These are phyloP conservation scores for Limnephilus lunatus DNA, from an alignment of 2,888 invertebrate genomes.

Conservation along the genomic window DNA sequence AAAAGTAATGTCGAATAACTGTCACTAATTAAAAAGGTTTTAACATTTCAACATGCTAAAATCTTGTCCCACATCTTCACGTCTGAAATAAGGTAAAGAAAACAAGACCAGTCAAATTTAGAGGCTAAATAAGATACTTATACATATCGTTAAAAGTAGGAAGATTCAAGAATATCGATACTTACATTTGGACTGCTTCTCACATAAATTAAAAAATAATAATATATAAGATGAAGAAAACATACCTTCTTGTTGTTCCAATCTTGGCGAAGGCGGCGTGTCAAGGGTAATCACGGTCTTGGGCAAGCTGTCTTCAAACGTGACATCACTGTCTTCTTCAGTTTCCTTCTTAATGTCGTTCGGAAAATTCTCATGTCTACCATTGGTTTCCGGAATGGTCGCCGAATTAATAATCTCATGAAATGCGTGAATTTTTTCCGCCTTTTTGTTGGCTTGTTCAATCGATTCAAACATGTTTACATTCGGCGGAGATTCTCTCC, in stretches of 20 bases:
- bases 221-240: background rate
- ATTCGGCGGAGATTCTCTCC: constrained; percentile 36
- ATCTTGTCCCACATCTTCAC: background rate
- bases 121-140: background rate
- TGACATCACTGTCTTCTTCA: constrained; percentile 46
- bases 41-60: background rate
- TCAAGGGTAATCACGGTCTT: constrained; percentile 49
- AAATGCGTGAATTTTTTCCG: constrained; percentile 33
- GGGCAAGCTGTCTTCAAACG: constrained; percentile 52
- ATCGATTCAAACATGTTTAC: constrained; percentile 40
- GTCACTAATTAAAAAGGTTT: background rate
- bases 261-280: constrained; percentile 41
- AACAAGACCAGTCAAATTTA: background rate
- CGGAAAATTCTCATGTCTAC: constrained; percentile 12
- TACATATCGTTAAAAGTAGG: background rate
- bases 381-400: constrained; percentile 28
- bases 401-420: constrained; percentile 21
- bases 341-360: constrained; percentile 55
- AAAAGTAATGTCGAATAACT: background rate
- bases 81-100: background rate
- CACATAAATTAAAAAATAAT: background rate
- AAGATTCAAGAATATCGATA: background rate
- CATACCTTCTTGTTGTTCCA: constrained; percentile 61
- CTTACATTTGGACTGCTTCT: background rate
- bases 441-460: constrained; percentile 27